Evolutionary conservation across 2,888 invertebrate species (phyloP).

Genomic region (Latheticus oryzae): DNA sequence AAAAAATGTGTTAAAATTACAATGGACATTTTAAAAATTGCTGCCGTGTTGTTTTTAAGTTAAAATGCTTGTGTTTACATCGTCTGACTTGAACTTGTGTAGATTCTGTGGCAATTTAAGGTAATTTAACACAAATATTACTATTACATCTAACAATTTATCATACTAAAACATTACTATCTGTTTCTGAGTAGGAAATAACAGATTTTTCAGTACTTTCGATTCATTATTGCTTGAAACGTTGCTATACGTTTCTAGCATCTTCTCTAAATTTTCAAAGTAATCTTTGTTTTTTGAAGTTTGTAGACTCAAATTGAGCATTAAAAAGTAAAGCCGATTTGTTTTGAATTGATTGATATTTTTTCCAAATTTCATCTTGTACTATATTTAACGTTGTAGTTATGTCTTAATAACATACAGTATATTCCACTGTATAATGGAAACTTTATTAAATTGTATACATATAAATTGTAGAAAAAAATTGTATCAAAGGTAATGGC

Average conservation of each 20-base stretch:
- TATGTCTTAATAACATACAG: too few species aligned
- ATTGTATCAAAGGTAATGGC: too few species aligned
- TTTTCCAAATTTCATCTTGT: constrained; percentile 20
- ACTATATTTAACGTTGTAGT: too few species aligned
- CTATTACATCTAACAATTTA: constrained; percentile 3
- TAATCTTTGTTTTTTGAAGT: too few species aligned
- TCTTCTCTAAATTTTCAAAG: constrained; percentile 5
- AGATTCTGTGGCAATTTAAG: constrained; percentile 74
- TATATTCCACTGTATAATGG: too few species aligned
- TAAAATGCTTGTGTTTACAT: constrained; percentile 82
- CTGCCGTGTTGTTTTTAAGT: constrained; percentile 63
- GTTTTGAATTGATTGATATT: too few species aligned
- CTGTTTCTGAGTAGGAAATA: too few species aligned
- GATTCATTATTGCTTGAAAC: constrained; percentile 33
- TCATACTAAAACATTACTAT: background rate
- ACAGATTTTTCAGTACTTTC: constrained; percentile 24
- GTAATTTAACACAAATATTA: constrained; percentile 53
- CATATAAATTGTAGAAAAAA: too few species aligned
- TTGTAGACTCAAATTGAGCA: too few species aligned
- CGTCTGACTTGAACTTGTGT: constrained; percentile 74
- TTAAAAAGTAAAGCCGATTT: too few species aligned
- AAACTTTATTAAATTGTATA: too few species aligned
- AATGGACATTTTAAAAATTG: constrained; percentile 61
- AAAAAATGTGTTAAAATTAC: constrained; percentile 65
- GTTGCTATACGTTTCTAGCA: constrained; percentile 21